phyloP scores from a whole-genome alignment of 2,797 vertebrate species.

The Onychomys leucogaster region DNA sequence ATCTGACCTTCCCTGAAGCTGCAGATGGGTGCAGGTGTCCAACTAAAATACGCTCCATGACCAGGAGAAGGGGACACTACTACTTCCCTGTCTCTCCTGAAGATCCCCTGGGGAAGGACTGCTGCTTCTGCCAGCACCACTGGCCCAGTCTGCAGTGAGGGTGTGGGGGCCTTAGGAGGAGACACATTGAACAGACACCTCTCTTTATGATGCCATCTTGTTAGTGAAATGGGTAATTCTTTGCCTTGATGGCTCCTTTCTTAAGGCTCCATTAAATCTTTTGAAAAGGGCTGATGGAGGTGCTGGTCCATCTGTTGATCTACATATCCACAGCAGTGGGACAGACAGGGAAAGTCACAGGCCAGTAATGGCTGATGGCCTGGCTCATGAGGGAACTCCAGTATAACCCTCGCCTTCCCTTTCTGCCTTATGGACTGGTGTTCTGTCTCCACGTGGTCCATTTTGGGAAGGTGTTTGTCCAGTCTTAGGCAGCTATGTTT shows the following conservation, averaged over 20 bases:
- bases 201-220: neutral
- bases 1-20: rapidly evolving
- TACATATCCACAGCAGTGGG: slow-evolving; percentile 12
- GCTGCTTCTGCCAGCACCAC: rapidly evolving
- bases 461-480: rapidly evolving
- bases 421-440: rapidly evolving
- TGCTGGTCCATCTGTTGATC: neutral
- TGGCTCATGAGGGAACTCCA: neutral
- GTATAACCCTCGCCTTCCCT: neutral
- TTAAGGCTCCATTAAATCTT: neutral
- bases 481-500: neutral
- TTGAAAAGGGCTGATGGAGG: neutral
- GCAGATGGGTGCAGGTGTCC: rapidly evolving
- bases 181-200: neutral
- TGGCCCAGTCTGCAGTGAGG: rapidly evolving
- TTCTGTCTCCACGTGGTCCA: rapidly evolving
- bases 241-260: neutral
- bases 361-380: slow-evolving; percentile 42
- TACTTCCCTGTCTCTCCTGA: rapidly evolving
- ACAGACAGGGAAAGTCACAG: neutral
- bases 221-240: neutral
- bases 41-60: rapidly evolving
- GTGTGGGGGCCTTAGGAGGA: rapidly evolving
- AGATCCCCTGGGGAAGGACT: neutral
- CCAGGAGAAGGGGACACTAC: rapidly evolving